Base-by-base conservation (phyloP, 1,140 invertebrate genomes). In the Palaemon carinicauda region DNA sequence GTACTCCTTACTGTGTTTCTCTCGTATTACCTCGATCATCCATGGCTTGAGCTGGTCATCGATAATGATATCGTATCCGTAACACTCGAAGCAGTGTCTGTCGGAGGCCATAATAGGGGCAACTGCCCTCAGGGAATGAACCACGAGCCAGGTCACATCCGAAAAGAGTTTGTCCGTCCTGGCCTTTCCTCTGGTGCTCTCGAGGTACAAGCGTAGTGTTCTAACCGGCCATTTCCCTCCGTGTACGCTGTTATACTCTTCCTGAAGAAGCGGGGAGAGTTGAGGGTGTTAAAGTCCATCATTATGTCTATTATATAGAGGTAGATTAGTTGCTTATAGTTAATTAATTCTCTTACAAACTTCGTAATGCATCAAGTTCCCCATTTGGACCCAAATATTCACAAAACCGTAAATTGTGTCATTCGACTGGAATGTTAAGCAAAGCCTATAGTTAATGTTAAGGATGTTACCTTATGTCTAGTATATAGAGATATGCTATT, bases 221-320 rank as follows among this genome's bases (percentile, higher is more conserved):
- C 98, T 95, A 4, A 98, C 95, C 74, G 96, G 97, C 93, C 98
- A 95, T 93, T 99, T 99, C 0, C 97, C 97, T 5, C 98, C 97
- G 90, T 99, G 97, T 79, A 98, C 93, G 89, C 94, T 96, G 91
- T 99, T 99, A 90, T 99, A 99, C 90, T 98, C 97, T 19, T 96
- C 96, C 96, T 98, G 86, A 27, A 86, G 14, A 21, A 3, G 12
- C 52, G 89, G 88, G 50, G 31, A 21, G 24, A 41, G 74, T 14
- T n/a, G n/a, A n/a, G 41, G 41, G 12, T 9, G 12, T 0, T 41
- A 41, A 9, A 1, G 41, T 41, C 12, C 41, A 12, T 41, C 12
- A 12, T 41, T 41, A 41, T 41, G 41, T 12, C 12, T 41, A 41
- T 5, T 41, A 41, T 12, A 12, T 9, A 41, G 41, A 41, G 41